Base-by-base conservation (phyloP, 2,888 invertebrate genomes). In the Apantesis nais region DNA sequence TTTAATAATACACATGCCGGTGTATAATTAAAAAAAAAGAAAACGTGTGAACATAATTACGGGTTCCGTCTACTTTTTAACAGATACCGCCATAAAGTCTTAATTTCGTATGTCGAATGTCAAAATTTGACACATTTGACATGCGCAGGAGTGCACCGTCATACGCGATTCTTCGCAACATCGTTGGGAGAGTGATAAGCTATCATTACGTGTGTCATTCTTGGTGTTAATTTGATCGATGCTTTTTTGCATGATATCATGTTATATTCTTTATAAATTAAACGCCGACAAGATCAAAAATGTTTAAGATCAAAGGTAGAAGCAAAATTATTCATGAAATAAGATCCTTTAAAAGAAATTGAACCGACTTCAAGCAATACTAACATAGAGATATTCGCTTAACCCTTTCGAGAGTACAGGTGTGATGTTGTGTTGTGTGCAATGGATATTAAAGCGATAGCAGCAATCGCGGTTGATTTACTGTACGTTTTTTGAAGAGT, bases 1-100 rank as follows among this genome's bases (percentile, higher is more conserved):
- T 73, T 72, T 74, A 76, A 74, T 71, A 71, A 77, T 68, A 39
- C 71, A 64, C 63, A 67, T 70, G 76, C 88, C 87, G 89, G 81
- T 86, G 77, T 93, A 85, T 94, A 90, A 94, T 94, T 94, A 94
- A 90, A 89, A 87, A 89, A 87, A 69, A 55, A 67, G 58, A 83
- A 85, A 88, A 91, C 80, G 92, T 89, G 94, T 90, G 86, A 92
- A 93, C 81, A 71, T 93, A 94, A 94, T 94, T 87, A 90, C 73
- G 77, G 92, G 92, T 89, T 87, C 87, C 86, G 89, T 90, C 75
- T 48, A 87, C 83, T 83, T 77, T 86, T 84, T 89, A 91, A 90
- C 92, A 87, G 90, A 85, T 84, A 85, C 78, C 81, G 77, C 81
- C 80, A 84, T 79, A 84, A 89, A 88, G 85, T 93, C 91, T 93